These are phyloP conservation scores for Brachionus plicatilis DNA, from an alignment of 1,140 invertebrate genomes.

Conservation along the genomic window DNA sequence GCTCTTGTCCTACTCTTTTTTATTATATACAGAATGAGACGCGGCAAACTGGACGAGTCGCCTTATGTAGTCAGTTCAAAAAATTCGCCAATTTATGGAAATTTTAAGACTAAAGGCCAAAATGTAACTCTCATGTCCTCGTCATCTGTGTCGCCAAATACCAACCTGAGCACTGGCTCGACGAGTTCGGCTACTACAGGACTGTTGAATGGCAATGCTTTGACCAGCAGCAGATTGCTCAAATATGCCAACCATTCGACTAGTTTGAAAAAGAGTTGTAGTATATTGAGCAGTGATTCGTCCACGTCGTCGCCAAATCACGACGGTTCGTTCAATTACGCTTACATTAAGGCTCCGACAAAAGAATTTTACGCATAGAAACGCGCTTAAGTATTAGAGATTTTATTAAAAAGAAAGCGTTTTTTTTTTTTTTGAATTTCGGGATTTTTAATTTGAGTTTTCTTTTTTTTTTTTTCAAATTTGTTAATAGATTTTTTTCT, in stretches of 20 bases:
- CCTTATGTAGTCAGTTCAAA: neutral
- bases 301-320: slow-evolving; percentile 32
- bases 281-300: slow-evolving; percentile 19
- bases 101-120: neutral
- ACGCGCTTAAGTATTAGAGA: neutral
- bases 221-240: slow-evolving; percentile 9
- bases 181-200: slow-evolving; percentile 16
- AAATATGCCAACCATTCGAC: neutral
- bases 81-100: slow-evolving; percentile 21
- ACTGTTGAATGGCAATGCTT: neutral
- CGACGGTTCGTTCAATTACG: slow-evolving; percentile 34
- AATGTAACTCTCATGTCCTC: slow-evolving; percentile 24
- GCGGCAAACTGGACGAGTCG: neutral
- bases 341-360: slow-evolving; percentile 36
- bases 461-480: neutral
- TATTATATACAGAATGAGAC: slow-evolving; percentile 23
- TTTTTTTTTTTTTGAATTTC: slow-evolving; percentile 29
- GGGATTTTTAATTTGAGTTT: neutral
- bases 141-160: slow-evolving; percentile 23
- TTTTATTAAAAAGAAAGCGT: neutral
- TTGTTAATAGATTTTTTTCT: slow-evolving; percentile 6
- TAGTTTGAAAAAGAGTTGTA: slow-evolving; percentile 19
- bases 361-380: slow-evolving; percentile 37
- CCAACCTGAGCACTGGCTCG: slow-evolving; percentile 7
- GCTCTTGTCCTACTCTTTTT: neutral